phyloP scores from a whole-genome alignment of 2,888 invertebrate genomes.

The Heliconius aoede region DNA sequence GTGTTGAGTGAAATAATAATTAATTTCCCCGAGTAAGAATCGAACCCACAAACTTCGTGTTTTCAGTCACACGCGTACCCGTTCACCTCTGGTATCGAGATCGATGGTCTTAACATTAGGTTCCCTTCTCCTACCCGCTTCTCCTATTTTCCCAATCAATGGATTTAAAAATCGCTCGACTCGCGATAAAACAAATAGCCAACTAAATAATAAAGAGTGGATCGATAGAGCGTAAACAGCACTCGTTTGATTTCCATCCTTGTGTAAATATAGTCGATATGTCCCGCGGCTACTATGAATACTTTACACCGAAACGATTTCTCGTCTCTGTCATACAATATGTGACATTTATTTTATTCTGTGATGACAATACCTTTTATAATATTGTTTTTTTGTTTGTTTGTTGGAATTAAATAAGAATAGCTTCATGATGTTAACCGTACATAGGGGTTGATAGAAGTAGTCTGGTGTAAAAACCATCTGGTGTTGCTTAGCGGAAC shows the following conservation, averaged over 20 bases:
- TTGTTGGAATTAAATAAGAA: too few species aligned
- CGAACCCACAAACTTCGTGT: too few species aligned
- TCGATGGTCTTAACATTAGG: too few species aligned
- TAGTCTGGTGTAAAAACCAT: not conserved
- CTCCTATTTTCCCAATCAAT: not conserved
- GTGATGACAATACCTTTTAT: not conserved
- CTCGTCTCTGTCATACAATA: not conserved
- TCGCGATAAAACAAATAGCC: constrained; percentile 24
- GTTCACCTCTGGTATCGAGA: too few species aligned
- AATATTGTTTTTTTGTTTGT: not conserved
- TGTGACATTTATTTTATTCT: constrained; percentile 3
- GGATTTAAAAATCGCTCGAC: constrained; percentile 19
- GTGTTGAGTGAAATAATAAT: too few species aligned
- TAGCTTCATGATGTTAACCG: too few species aligned
- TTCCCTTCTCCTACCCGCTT: too few species aligned
- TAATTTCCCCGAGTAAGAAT: too few species aligned
- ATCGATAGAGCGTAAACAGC: constrained; percentile 35
- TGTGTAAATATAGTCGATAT: constrained; percentile 34
- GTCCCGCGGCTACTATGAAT: constrained; percentile 33
- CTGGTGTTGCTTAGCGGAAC: too few species aligned
- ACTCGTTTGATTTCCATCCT: constrained; percentile 37
- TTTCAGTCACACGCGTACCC: too few species aligned
- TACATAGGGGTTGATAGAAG: not conserved
- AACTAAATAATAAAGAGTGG: constrained; percentile 31
- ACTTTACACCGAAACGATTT: constrained; percentile 29